phyloP scores from a whole-genome alignment of 2,113 vertebrate genomes.

The Sylvilagus bachmani region DNA sequence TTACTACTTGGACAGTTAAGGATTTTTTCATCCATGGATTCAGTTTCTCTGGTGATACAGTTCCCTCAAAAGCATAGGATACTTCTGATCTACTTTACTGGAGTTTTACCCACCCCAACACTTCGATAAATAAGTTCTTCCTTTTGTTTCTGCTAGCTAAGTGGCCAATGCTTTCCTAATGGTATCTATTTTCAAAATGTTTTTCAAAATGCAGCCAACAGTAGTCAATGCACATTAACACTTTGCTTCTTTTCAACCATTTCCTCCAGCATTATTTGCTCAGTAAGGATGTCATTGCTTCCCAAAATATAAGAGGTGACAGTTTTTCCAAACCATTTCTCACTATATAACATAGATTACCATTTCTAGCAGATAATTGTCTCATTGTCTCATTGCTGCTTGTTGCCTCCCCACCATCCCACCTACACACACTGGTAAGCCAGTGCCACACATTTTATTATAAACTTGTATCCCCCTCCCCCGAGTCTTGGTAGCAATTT shows the following conservation, averaged over 20 bases:
- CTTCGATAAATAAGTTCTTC: no score
- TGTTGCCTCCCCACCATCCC: not conserved
- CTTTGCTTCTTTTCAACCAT: not conserved
- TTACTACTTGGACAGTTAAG: not conserved
- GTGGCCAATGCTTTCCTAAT: not conserved
- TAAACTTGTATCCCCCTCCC: not conserved
- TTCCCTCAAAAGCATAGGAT: constrained; percentile 28
- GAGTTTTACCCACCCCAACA: not conserved
- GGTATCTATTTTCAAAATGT: not conserved
- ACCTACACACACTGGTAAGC: not conserved
- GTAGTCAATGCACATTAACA: not conserved
- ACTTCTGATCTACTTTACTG: constrained; percentile 7
- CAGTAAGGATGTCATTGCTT: not conserved
- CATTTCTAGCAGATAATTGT: constrained; percentile 25
- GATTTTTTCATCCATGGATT: not conserved
- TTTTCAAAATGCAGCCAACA: not conserved
- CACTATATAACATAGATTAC: not conserved
- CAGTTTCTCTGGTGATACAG: not conserved
- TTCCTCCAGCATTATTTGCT: constrained; percentile 21
- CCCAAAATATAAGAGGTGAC: not conserved
- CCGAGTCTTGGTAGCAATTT: not conserved
- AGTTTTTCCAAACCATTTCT: not conserved
- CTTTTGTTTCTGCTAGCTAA: constrained; percentile 8
- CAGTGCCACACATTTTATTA: not conserved
- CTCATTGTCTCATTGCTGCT: not conserved